Conservation (phyloP, 2,113 vertebrate species). For the Lepisosteus oculatus region DNA sequence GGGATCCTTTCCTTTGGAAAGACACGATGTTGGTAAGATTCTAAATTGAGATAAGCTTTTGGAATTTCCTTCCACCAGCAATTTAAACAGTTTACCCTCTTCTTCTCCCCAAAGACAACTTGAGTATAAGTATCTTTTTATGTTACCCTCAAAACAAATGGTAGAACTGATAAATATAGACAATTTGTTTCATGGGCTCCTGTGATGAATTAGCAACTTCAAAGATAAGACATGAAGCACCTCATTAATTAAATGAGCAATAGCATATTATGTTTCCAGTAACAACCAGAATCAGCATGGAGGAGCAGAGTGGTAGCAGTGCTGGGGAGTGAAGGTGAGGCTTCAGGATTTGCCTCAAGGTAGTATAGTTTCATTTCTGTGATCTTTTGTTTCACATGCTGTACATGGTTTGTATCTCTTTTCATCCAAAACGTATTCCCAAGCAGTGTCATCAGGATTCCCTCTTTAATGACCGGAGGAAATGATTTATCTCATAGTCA, state of each 20-base stretch:
- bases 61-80: too few relatives aligned
- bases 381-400: background rate
- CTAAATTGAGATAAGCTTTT: too few relatives aligned
- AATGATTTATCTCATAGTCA: background rate
- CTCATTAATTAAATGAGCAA: slow-evolving; percentile 24
- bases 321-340: background rate
- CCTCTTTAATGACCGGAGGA: background rate
- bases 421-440: background rate
- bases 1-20: too few relatives aligned
- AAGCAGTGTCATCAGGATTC: background rate
- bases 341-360: slow-evolving; percentile 16
- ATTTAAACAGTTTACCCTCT: background rate
- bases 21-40: too few relatives aligned
- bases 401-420: background rate
- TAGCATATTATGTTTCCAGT: slow-evolving; percentile 19
- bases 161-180: slow-evolving; percentile 21
- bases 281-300: slow-evolving; percentile 6
- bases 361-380: background rate
- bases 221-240: slow-evolving; percentile 17
- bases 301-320: background rate
- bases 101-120: background rate
- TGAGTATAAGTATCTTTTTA: slow-evolving; percentile 8
- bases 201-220: slow-evolving; percentile 24
- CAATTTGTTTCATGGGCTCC: slow-evolving; percentile 18
- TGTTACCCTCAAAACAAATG: slow-evolving; percentile 17